Evolutionary conservation across 2,113 vertebrate species (phyloP).

Genomic region (Alethe castanea): DNA sequence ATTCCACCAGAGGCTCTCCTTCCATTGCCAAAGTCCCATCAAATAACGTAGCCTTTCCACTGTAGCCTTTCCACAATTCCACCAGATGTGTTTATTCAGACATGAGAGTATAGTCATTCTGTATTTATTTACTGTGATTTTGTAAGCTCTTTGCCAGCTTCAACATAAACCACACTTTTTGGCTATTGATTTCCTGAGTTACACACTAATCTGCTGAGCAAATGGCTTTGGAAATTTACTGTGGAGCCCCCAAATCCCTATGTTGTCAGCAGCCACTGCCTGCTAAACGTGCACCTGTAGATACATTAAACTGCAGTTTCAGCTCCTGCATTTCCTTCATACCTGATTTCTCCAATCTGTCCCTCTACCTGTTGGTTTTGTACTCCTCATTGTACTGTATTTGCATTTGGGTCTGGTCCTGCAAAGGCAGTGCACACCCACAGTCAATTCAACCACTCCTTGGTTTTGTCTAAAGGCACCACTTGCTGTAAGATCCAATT

Average conservation of each 20-base stretch:
- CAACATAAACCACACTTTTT: not conserved
- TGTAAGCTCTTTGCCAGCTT: not conserved
- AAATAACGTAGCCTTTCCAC: not conserved
- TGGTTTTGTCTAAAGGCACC: not conserved
- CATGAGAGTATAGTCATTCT: not conserved
- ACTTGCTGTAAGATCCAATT: not conserved
- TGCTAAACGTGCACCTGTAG: not conserved
- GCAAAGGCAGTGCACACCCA: not conserved
- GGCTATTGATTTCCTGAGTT: conserved; percentile 11
- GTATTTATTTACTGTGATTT: not conserved
- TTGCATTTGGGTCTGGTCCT: not conserved
- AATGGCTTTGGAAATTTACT: conserved; percentile 21
- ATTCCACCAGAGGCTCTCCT: not conserved
- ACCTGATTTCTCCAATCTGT: not conserved
- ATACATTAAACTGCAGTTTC: not conserved
- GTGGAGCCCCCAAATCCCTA: not conserved
- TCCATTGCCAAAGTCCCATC: not conserved
- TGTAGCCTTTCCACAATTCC: not conserved
- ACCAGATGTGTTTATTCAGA: not conserved
- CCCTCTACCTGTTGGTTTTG: not conserved
- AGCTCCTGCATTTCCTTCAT: not conserved
- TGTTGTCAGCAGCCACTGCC: not conserved
- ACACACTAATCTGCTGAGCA: not conserved
- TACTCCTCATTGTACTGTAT: not conserved
- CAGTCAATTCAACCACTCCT: not conserved